Evolutionary conservation across 2,888 invertebrate genomes (phyloP).

Genomic region (Agrotis ipsilon): DNA sequence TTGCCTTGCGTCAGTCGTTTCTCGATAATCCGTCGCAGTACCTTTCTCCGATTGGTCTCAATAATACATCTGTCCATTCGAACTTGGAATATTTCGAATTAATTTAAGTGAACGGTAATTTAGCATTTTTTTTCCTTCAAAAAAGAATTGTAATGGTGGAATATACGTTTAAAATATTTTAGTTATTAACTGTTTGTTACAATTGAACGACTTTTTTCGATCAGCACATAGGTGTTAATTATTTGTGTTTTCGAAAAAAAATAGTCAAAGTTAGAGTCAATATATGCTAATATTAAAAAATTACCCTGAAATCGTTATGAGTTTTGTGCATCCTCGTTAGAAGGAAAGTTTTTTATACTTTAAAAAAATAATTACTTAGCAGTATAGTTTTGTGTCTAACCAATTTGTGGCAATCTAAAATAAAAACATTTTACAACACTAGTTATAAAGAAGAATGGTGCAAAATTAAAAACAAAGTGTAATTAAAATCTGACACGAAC

Average conservation of each 20-base stretch:
- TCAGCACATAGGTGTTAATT: background rate
- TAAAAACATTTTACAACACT: conserved; percentile 12
- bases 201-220: background rate
- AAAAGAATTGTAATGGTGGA: conserved; percentile 9
- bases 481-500: conserved; percentile 77
- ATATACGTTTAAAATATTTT: conserved; percentile 3
- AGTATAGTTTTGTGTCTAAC: conserved; percentile 28
- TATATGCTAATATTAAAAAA: too few relatives aligned
- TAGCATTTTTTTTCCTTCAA: background rate
- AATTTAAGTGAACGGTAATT: conserved; percentile 45
- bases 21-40: conserved; percentile 74
- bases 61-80: conserved; percentile 56
- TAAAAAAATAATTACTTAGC: background rate
- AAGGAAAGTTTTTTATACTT: background rate
- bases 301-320: too few relatives aligned
- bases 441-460: conserved; percentile 20
- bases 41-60: conserved; percentile 69
- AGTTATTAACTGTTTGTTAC: background rate
- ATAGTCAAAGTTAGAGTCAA: too few relatives aligned
- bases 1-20: conserved; percentile 73
- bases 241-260: background rate
- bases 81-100: conserved; percentile 30
- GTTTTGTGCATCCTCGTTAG: background rate
- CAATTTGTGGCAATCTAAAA: conserved; percentile 23
- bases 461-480: conserved; percentile 58